phyloP scores from a whole-genome alignment of 2,797 vertebrate genomes.

The Silurus aristotelis region DNA sequence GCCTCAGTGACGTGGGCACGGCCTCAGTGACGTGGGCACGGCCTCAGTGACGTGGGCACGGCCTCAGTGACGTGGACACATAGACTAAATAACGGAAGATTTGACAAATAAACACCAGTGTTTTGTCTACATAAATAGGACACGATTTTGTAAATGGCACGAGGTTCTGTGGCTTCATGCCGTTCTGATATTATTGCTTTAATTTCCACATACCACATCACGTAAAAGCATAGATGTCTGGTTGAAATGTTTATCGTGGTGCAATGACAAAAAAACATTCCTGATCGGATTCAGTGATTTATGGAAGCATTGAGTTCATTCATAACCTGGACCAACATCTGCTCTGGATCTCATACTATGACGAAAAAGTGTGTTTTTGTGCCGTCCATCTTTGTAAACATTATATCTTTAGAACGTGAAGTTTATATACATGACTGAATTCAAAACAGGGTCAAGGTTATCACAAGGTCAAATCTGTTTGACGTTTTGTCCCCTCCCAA shows the following conservation, averaged over 20 bases:
- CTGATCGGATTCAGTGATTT: background rate
- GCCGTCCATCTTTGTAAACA: background rate
- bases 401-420: background rate
- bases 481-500: background rate
- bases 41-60: too few species aligned
- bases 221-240: background rate
- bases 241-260: background rate
- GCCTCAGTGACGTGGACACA: too few species aligned
- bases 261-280: background rate
- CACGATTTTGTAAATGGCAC: background rate
- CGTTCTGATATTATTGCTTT: too few species aligned
- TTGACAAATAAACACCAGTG: background rate
- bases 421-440: background rate
- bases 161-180: too few species aligned
- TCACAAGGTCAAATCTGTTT: background rate
- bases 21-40: too few species aligned
- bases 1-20: too few species aligned
- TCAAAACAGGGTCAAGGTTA: background rate
- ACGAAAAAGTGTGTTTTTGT: background rate
- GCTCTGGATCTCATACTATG: background rate
- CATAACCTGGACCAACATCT: background rate
- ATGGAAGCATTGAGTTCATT: background rate
- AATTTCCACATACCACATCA: too few species aligned
- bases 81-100: background rate
- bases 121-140: background rate